phyloP scores from a whole-genome alignment of 1,140 invertebrate genomes.

The Neodiprion fabricii region DNA sequence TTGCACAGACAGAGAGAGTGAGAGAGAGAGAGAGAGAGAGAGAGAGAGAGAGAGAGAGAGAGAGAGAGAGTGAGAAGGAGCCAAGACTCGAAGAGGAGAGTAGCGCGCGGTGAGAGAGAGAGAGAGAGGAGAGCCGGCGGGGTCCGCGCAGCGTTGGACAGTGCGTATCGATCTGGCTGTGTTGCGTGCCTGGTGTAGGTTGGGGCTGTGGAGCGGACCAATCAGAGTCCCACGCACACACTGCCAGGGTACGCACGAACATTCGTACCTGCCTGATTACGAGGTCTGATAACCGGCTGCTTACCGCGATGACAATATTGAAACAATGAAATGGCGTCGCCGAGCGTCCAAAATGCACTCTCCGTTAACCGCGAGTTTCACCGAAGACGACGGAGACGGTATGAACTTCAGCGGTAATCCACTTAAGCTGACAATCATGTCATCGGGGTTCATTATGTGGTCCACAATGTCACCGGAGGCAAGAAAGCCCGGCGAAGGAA shows the following conservation, averaged over 20 bases:
- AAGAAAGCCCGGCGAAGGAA: not conserved
- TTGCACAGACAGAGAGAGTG: not conserved
- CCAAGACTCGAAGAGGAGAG: constrained; percentile 21
- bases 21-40: constrained; percentile 17
- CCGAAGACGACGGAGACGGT: too few relatives aligned
- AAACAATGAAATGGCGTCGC: constrained; percentile 48
- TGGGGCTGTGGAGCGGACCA: constrained; percentile 56
- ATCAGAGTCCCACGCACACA: constrained; percentile 51
- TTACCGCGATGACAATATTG: constrained; percentile 37
- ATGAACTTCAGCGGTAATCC: too few relatives aligned
- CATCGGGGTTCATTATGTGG: not conserved
- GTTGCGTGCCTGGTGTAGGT: constrained; percentile 57
- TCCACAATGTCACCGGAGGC: not conserved
- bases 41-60: not conserved
- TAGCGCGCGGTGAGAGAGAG: not conserved
- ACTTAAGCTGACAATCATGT: not conserved
- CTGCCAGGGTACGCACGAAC: constrained; percentile 10
- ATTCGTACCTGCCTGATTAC: constrained; percentile 41
- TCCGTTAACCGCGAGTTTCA: too few relatives aligned
- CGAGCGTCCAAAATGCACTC: too few relatives aligned
- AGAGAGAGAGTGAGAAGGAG: constrained; percentile 18
- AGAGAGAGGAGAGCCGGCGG: constrained; percentile 24
- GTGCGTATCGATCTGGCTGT: constrained; percentile 61
- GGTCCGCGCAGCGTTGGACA: constrained; percentile 51
- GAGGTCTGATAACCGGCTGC: constrained; percentile 37